Evolutionary conservation across 2,797 vertebrate genomes (phyloP).

Genomic region (Aeoliscus strigatus): DNA sequence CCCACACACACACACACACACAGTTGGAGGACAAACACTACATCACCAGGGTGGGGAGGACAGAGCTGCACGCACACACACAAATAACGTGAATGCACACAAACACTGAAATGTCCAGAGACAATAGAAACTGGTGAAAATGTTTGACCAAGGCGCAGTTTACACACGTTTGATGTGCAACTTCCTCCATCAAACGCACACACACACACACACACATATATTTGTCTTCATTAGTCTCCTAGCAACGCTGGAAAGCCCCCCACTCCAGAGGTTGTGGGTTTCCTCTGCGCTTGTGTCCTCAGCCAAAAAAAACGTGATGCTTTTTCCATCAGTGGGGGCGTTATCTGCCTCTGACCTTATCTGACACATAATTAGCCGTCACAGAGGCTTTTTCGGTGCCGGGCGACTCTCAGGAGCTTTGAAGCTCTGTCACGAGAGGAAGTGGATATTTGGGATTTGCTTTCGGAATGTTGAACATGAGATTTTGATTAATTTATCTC

Average conservation of each 20-base stretch:
- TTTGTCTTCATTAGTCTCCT: constrained; percentile 46
- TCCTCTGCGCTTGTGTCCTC: constrained; percentile 25
- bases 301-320: not conserved
- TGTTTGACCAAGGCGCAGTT: too few species aligned
- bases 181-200: constrained; percentile 24
- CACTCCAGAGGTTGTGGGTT: constrained; percentile 8
- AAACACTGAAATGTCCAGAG: not conserved
- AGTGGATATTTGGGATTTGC: too few species aligned
- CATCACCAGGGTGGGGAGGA: constrained; percentile 28
- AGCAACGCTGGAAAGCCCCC: constrained; percentile 53
- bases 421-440: too few species aligned
- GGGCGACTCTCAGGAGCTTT: too few species aligned
- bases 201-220: constrained; percentile 9
- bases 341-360: constrained; percentile 39
- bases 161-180: constrained; percentile 21
- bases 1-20: too few species aligned
- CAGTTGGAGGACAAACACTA: too few species aligned
- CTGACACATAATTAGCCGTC: too few species aligned
- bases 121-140: too few species aligned
- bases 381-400: too few species aligned
- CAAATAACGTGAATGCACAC: not conserved
- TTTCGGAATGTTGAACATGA: too few species aligned
- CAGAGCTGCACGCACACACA: constrained; percentile 5
- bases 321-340: constrained; percentile 2
- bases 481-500: too few species aligned